Evolutionary conservation across 1,140 invertebrate genomes (phyloP).

Genomic region (Limonius californicus): DNA sequence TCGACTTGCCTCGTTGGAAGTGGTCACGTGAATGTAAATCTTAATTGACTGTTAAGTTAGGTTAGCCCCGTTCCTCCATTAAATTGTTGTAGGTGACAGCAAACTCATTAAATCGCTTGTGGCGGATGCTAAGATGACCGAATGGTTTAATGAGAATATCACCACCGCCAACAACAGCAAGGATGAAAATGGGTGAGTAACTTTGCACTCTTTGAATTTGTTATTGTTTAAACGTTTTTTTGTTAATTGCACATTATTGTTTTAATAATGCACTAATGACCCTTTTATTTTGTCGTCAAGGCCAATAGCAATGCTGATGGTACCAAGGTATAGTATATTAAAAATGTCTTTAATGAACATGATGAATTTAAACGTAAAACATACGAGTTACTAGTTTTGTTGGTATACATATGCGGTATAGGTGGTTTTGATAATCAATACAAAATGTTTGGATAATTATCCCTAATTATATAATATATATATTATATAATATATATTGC

Average conservation of each 20-base stretch:
- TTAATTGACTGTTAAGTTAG: no score
- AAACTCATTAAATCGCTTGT: constrained; percentile 78
- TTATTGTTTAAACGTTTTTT: background rate
- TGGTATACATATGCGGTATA: no score
- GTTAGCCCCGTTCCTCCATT: no score
- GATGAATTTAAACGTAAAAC: no score
- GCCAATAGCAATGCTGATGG: constrained; percentile 77
- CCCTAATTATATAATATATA: no score
- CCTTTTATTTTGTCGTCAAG: constrained; percentile 48
- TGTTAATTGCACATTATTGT: constrained; percentile 10
- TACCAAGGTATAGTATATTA: constrained; percentile 73
- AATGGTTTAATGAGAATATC: constrained; percentile 74
- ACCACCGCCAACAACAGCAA: constrained; percentile 56
- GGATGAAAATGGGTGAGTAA: constrained; percentile 66
- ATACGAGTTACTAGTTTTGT: no score
- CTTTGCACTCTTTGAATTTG: background rate
- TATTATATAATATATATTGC: no score
- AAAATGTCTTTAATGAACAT: no score
- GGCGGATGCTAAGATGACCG: constrained; percentile 82
- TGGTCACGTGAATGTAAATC: constrained; percentile 64
- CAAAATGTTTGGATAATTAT: no score
- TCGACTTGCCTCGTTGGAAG: constrained; percentile 68
- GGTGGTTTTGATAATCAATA: background rate
- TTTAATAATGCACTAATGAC: constrained; percentile 10
- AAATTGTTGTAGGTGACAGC: constrained; percentile 67